These are phyloP conservation scores for Ectobius pallidus DNA, from an alignment of 2,888 invertebrate species.

Conservation along the genomic window DNA sequence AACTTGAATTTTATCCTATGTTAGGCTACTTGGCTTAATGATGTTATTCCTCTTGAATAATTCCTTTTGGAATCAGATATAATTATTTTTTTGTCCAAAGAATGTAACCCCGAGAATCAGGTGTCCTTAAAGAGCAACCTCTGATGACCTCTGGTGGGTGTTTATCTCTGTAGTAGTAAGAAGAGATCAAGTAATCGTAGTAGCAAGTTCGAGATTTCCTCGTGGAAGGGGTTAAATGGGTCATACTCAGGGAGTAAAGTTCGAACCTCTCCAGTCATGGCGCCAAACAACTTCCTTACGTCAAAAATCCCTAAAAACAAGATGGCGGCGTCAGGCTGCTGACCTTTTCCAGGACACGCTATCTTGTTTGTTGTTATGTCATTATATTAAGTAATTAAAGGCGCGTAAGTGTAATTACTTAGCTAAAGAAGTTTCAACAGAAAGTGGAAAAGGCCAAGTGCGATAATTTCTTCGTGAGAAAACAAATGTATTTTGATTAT, in stretches of 20 bases:
- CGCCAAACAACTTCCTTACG: not conserved
- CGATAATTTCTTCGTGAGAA: too few relatives aligned
- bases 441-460: not conserved
- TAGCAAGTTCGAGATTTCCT: not conserved
- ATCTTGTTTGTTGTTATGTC: constrained; percentile 4
- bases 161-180: not conserved
- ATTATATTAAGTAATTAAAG: not conserved
- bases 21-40: too few relatives aligned
- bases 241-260: not conserved
- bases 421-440: not conserved
- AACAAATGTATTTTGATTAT: too few relatives aligned
- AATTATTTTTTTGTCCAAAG: too few relatives aligned
- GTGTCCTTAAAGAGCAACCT: too few relatives aligned
- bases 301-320: not conserved
- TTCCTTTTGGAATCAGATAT: too few relatives aligned
- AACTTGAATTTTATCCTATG: too few relatives aligned
- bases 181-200: not conserved
- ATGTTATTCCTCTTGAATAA: too few relatives aligned
- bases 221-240: not conserved
- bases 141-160: too few relatives aligned
- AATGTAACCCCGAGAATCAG: too few relatives aligned
- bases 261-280: not conserved
- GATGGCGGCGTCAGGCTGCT: not conserved
- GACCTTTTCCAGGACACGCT: not conserved
- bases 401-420: not conserved